These are phyloP conservation scores for Scartelaos histophorus DNA, from an alignment of 2,113 vertebrate species.

Conservation along the genomic window DNA sequence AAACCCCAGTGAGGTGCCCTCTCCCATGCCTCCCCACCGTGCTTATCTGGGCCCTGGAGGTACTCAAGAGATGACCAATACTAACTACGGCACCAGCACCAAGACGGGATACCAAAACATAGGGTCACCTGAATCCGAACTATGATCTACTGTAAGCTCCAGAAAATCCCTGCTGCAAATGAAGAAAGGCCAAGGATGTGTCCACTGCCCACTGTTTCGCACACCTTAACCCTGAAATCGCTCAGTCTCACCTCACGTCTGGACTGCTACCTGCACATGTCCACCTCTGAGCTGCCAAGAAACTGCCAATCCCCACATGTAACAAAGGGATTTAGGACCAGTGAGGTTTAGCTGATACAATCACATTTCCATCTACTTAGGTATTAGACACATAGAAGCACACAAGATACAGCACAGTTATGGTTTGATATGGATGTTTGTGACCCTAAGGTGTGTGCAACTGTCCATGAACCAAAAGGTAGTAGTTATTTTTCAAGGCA, in stretches of 20 bases:
- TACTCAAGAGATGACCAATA: constrained; percentile 85
- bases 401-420: constrained; percentile 4
- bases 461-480: constrained; percentile 16
- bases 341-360: constrained; percentile 12
- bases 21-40: constrained; percentile 92
- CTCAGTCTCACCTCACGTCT: constrained; percentile 1
- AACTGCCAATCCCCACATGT: constrained; percentile 17
- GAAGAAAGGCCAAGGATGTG: constrained; percentile 44
- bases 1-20: constrained; percentile 88
- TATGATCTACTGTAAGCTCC: constrained; percentile 76
- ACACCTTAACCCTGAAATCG: constrained; percentile 59
- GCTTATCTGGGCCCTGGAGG: constrained; percentile 91
- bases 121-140: constrained; percentile 90
- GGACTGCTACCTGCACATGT: not conserved
- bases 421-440: not conserved
- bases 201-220: constrained; percentile 42
- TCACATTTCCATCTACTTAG: constrained; percentile 7
- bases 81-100: constrained; percentile 91
- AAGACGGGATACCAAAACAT: constrained; percentile 88
- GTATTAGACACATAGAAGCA: constrained; percentile 18
- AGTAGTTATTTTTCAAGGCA: constrained; percentile 16
- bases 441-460: constrained; percentile 51
- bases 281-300: constrained; percentile 8
- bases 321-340: constrained; percentile 31
- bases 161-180: constrained; percentile 28